Evolutionary conservation across 2,113 vertebrate species (phyloP), one percentile per base, ranked within the genome.

Genomic region (Stigmatopora nigra): DNA sequence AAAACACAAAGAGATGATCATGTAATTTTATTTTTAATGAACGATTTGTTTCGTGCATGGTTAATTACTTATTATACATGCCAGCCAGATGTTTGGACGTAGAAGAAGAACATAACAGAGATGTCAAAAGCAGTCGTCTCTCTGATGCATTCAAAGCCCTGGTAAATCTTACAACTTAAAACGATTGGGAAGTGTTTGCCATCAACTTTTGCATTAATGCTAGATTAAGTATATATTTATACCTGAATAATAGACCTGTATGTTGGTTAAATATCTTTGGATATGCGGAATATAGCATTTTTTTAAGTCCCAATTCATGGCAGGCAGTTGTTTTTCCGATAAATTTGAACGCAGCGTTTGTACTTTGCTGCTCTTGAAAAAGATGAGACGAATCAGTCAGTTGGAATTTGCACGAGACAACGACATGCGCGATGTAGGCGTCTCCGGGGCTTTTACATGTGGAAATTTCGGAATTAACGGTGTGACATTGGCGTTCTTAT

Each of bases 401-500:
- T 45, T 6, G 62, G 56, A 57, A 62, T 15, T 68, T 22, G 69
- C 13, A 2, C 1, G 57, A 72, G 69, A 64, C 10, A 64, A 44
- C 45, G 67, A 68, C n/a, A 64, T 65, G 67, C 58, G 58, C 64
- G 76, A 71, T 78, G 68, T 69, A 31, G 17, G 22, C 62, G 48
- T 71, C n/a, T 48, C 64, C 53, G 48, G 17, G 57, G 47, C 64
- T 70, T 72, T 68, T 78, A 52, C 78, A 84, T 86, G 85, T 86
- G 69, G 78, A 69, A 65, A 48, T 44, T 72, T 22, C 19, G 73
- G 73, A 59, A 35, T 9, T 20, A 68, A 49, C 16, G 66, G 65
- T 78, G 1, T 69, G 51, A 66, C 58, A 10, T 53, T 14, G 41
- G 47, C 1, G 22, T 64, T 69, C 12, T 20, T 8, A n/a, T 0